Evolutionary conservation across 2,113 vertebrate species (phyloP).

Genomic region (Budorcas taxicolor): DNA sequence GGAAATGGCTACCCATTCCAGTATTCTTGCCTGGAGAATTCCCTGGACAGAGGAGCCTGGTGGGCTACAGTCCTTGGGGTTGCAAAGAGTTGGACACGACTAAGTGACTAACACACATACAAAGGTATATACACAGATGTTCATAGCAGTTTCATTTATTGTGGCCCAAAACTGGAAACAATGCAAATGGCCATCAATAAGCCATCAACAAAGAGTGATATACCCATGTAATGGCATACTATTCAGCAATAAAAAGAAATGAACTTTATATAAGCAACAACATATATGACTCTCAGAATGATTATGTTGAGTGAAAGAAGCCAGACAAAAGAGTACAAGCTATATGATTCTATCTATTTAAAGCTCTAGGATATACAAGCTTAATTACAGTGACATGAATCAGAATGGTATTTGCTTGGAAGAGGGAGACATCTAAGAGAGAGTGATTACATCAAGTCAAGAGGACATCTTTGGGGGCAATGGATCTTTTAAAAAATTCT

Average conservation of each 20-base stretch:
- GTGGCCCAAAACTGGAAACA: background rate
- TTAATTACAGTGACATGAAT: background rate
- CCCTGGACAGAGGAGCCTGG: background rate
- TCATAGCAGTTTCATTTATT: background rate
- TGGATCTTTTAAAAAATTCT: background rate
- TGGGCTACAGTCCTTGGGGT: background rate
- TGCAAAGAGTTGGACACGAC: background rate
- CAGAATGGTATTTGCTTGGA: background rate
- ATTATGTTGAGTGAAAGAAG: background rate
- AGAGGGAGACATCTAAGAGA: background rate
- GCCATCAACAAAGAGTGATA: background rate
- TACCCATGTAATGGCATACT: background rate
- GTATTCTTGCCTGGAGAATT: background rate
- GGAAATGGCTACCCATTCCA: background rate
- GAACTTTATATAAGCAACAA: background rate
- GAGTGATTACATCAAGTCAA: background rate
- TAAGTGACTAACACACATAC: background rate
- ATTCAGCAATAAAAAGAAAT: background rate
- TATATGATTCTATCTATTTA: background rate
- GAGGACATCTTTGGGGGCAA: background rate
- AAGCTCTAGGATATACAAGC: background rate
- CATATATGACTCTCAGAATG: background rate
- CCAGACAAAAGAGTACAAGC: background rate
- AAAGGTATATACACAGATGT: background rate
- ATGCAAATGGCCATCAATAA: background rate